Conservation (phyloP, 2,113 vertebrate species). For the Epinephelus fuscoguttatus region DNA sequence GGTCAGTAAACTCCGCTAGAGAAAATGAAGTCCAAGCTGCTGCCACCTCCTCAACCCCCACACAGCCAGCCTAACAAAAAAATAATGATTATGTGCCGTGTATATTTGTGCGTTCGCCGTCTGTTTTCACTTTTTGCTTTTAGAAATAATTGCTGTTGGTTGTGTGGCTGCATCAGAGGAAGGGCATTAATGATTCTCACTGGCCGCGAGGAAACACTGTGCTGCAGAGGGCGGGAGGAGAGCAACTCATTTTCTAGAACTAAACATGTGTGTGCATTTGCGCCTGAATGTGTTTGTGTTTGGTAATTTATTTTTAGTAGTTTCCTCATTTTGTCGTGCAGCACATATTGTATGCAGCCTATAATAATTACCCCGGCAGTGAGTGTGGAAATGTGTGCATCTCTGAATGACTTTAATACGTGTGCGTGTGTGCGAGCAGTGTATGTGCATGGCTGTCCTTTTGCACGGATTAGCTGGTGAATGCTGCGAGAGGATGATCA, state of each 20-base stretch:
- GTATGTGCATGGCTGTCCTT: slow-evolving; percentile 65
- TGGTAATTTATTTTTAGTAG: slow-evolving; percentile 61
- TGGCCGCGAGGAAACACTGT: slow-evolving; percentile 69
- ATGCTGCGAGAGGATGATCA: slow-evolving; percentile 80
- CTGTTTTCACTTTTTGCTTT: slow-evolving; percentile 84
- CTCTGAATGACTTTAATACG: slow-evolving; percentile 20
- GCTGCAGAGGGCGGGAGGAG: slow-evolving; percentile 54
- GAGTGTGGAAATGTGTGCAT: slow-evolving; percentile 24
- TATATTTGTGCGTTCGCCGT: slow-evolving; percentile 77
- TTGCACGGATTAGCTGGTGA: slow-evolving; percentile 79
- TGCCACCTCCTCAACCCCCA: slow-evolving; percentile 62
- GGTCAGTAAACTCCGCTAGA: slow-evolving; percentile 76
- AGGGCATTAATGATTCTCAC: slow-evolving; percentile 82
- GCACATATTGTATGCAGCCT: slow-evolving; percentile 49
- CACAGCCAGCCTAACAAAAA: slow-evolving; percentile 70
- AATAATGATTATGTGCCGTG: slow-evolving; percentile 78
- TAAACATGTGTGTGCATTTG: slow-evolving; percentile 48
- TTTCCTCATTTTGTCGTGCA: slow-evolving; percentile 54
- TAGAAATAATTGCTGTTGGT: slow-evolving; percentile 87
- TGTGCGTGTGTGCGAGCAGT: background rate
- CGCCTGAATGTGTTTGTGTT: slow-evolving; percentile 52
- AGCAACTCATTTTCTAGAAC: slow-evolving; percentile 72
- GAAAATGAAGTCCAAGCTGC: slow-evolving; percentile 77
- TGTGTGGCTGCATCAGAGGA: slow-evolving; percentile 78
- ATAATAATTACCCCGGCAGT: slow-evolving; percentile 47